Evolutionary conservation across 2,888 invertebrate species (phyloP).

Genomic region (Gisinianus flammeolus): DNA sequence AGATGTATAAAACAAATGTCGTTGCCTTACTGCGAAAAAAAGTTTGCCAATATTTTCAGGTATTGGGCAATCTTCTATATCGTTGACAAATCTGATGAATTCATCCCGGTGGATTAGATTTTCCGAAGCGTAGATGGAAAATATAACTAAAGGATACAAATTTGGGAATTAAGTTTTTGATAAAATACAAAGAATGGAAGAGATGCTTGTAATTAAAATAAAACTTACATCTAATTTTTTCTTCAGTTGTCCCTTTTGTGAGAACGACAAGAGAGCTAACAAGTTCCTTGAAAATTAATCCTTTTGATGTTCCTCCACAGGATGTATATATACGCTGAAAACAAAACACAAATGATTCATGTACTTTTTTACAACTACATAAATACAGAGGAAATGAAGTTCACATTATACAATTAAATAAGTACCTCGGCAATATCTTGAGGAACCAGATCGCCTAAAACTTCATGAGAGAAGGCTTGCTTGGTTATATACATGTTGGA

Average conservation of each 20-base stretch:
- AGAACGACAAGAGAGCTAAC: slow-evolving; percentile 84
- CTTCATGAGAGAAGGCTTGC: slow-evolving; percentile 80
- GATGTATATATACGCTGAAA: slow-evolving; percentile 75
- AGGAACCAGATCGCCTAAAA: slow-evolving; percentile 86
- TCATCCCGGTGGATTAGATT: slow-evolving; percentile 66
- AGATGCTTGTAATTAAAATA: not conserved
- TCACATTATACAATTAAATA: not conserved
- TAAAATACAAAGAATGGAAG: not conserved
- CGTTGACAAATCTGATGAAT: slow-evolving; percentile 67
- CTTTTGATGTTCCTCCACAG: slow-evolving; percentile 82
- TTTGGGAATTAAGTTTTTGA: too few relatives aligned
- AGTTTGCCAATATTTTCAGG: slow-evolving; percentile 63
- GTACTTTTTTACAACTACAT: too few relatives aligned
- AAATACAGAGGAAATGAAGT: too few relatives aligned
- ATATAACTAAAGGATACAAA: slow-evolving; percentile 71
- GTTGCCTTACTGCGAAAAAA: slow-evolving; percentile 62
- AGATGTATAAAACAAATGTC: not conserved
- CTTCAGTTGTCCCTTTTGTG: slow-evolving; percentile 82
- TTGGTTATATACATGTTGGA: slow-evolving; percentile 73
- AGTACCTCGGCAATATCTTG: slow-evolving; percentile 74
- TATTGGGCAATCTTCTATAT: slow-evolving; percentile 64
- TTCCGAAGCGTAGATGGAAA: slow-evolving; percentile 85
- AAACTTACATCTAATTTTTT: slow-evolving; percentile 77
- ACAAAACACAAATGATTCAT: slow-evolving; percentile 43
- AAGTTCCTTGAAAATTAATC: slow-evolving; percentile 81